Conservation (phyloP, 2,888 invertebrate species). For the Parnassius mnemosyne region DNA sequence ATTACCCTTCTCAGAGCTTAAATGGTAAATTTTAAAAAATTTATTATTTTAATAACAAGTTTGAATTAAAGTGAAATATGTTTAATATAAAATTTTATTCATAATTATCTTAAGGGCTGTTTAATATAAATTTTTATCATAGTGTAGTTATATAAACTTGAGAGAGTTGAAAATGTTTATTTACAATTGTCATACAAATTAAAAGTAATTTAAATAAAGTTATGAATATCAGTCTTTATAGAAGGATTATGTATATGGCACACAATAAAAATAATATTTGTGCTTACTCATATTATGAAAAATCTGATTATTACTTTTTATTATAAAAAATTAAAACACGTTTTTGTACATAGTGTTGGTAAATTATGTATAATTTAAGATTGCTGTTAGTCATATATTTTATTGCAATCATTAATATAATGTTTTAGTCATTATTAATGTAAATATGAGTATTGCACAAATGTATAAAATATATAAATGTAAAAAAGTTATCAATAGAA, state of each 20-base stretch:
- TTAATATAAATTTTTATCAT: too few relatives aligned
- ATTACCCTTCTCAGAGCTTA: too few relatives aligned
- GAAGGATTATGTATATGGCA: conserved; percentile 21
- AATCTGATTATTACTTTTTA: background rate
- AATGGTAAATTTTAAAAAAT: too few relatives aligned
- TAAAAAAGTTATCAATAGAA: background rate
- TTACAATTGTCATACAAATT: conserved; percentile 6
- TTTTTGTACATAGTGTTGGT: background rate
- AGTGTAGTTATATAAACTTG: background rate
- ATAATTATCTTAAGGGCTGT: too few relatives aligned
- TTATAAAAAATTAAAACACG: background rate
- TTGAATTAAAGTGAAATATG: too few relatives aligned
- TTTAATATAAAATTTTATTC: too few relatives aligned
- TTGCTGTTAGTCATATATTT: background rate
- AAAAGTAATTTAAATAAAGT: conserved; percentile 9
- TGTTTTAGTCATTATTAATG: background rate
- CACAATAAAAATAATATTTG: conserved; percentile 14
- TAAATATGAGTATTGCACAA: background rate
- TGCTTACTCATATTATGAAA: conserved; percentile 8
- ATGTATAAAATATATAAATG: background rate
- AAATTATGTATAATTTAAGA: background rate
- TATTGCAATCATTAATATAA: background rate
- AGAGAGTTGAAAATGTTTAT: background rate
- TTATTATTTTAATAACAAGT: too few relatives aligned
- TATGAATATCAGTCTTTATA: conserved; percentile 19